phyloP scores from a whole-genome alignment of 2,888 invertebrate genomes.

The Eupithecia tripunctaria region DNA sequence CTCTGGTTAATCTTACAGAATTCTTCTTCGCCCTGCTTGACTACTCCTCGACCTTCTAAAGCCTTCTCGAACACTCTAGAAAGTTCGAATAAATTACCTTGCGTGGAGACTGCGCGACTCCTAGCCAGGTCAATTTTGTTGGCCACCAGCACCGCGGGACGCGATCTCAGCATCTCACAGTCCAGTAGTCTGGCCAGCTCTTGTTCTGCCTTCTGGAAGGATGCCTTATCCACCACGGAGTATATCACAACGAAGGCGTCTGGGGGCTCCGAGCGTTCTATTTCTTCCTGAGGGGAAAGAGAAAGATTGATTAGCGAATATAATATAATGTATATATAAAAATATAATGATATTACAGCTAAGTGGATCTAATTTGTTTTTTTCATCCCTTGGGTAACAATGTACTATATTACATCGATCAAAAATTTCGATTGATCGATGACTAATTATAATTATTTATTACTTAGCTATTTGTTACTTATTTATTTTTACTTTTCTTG shows the following conservation, averaged over 20 bases:
- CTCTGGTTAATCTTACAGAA: too few relatives aligned
- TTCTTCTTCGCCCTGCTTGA: too few relatives aligned
- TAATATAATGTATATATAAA: too few relatives aligned
- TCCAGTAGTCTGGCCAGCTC: conserved; percentile 91
- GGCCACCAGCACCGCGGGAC: conserved; percentile 94
- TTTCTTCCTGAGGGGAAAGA: conserved; percentile 86
- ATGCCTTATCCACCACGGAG: conserved; percentile 95
- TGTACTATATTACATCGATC: too few relatives aligned
- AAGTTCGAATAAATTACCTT: conserved; percentile 82
- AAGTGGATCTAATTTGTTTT: too few relatives aligned
- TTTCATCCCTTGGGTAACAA: too few relatives aligned
- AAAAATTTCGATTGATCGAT: too few relatives aligned
- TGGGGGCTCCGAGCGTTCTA: conserved; percentile 88
- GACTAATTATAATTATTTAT: too few relatives aligned
- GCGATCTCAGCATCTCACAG: conserved; percentile 89
- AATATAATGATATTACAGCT: neutral
- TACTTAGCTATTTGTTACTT: too few relatives aligned
- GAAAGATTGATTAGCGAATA: conserved; percentile 5
- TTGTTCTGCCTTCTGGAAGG: conserved; percentile 92
- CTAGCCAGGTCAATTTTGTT: conserved; percentile 97
- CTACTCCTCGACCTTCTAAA: too few relatives aligned
- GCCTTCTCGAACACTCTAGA: neutral
- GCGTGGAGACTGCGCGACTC: conserved; percentile 93
- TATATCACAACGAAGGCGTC: conserved; percentile 96
- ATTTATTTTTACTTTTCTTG: too few relatives aligned